A percentile compares a stretch with the other conserved stretches of the same genome.
phyloP scores from a whole-genome alignment of 1,140 invertebrate species.

The Pseudomyrmex gracilis region DNA sequence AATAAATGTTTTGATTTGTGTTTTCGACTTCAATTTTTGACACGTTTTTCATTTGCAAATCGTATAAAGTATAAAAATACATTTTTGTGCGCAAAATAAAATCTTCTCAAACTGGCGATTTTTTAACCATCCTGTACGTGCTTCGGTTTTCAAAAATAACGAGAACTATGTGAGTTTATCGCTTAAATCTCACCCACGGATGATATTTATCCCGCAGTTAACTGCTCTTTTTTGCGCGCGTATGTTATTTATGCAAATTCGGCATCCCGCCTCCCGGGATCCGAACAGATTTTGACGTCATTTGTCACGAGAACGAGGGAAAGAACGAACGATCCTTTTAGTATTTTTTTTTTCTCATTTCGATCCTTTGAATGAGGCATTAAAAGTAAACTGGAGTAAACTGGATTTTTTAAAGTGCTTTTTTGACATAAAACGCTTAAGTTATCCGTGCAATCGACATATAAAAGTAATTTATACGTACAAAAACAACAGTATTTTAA shows the following conservation, averaged over 20 bases:
- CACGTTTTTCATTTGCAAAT: background rate
- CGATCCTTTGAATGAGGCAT: background rate
- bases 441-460: no score
- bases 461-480: no score
- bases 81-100: background rate
- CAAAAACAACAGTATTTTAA: no score
- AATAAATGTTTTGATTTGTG: background rate
- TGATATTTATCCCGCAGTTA: conserved; percentile 46
- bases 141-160: conserved; percentile 41
- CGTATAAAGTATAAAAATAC: background rate
- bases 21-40: conserved; percentile 10
- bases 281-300: conserved; percentile 16
- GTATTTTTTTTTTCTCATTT: conserved; percentile 25
- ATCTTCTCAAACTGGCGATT: background rate
- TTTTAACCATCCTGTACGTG: background rate
- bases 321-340: conserved; percentile 52
- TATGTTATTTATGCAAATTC: conserved; percentile 46
- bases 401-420: no score
- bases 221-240: conserved; percentile 6
- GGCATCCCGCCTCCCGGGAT: background rate
- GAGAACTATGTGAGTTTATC: conserved; percentile 39
- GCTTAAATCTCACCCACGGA: background rate
- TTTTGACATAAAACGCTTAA: no score
- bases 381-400: no score
- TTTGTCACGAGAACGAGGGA: conserved; percentile 32